Evolutionary conservation across 30 jellyfish, hydroid and myxozoan genomes (phyloP).

Genomic region (Nemopilema nomurai): DNA sequence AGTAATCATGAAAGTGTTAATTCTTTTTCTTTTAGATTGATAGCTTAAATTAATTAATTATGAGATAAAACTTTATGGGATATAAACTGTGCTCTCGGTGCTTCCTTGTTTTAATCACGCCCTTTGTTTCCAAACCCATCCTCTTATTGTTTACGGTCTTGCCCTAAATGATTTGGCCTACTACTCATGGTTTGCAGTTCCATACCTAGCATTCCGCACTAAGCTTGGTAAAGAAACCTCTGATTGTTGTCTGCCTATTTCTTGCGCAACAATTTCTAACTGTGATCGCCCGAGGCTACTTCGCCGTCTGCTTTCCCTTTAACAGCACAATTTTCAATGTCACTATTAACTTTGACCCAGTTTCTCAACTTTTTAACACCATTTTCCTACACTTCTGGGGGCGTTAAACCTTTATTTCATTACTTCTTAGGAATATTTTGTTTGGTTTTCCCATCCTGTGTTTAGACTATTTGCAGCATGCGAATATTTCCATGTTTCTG

Average conservation of each 20-base stretch:
- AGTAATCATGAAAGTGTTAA: conserved; percentile 55
- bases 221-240: background rate
- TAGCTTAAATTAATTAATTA: conserved; percentile 61
- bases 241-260: background rate
- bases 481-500: too few relatives aligned
- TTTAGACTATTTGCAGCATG: background rate
- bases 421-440: background rate
- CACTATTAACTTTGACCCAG: background rate
- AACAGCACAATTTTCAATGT: background rate
- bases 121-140: conserved; percentile 16
- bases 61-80: conserved; percentile 42
- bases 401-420: background rate
- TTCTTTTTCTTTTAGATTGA: conserved; percentile 55
- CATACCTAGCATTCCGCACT: conserved; percentile 27
- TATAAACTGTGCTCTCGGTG: conserved; percentile 14
- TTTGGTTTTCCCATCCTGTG: background rate
- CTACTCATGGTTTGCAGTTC: background rate
- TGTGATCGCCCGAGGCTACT: background rate
- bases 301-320: background rate
- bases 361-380: background rate
- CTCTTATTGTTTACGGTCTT: conserved; percentile 11
- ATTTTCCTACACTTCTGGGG: conserved; percentile 30
- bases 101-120: conserved; percentile 10
- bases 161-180: conserved; percentile 16
- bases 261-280: background rate